Conservation (phyloP, 2,113 vertebrate genomes). For the Sialia sialis region DNA sequence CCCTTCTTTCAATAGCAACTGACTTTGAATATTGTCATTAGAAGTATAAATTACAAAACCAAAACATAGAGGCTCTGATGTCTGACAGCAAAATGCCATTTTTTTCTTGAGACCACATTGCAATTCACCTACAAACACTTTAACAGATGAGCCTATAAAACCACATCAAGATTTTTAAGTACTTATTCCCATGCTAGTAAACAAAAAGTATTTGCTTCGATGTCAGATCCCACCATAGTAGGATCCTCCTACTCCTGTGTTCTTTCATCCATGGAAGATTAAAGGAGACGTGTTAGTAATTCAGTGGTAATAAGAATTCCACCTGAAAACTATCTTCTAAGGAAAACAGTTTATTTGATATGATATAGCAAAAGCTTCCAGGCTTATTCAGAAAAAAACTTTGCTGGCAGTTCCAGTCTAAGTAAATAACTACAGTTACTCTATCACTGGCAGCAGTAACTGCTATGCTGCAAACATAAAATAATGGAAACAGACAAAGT, state of each 20-base stretch:
- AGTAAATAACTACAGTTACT: not conserved
- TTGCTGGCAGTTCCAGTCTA: not conserved
- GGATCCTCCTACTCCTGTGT: not conserved
- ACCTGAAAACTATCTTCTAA: not conserved
- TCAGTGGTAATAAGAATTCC: not conserved
- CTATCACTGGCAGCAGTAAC: not conserved
- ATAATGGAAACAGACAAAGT: not conserved
- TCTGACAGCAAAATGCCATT: not conserved
- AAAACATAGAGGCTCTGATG: not conserved
- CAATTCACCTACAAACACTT: not conserved
- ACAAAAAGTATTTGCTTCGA: not conserved
- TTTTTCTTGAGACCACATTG: fast-evolving
- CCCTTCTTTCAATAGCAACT: not conserved
- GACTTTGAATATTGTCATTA: not conserved
- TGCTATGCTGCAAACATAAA: not conserved
- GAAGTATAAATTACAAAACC: not conserved
- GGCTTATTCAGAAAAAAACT: not conserved
- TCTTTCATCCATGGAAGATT: not conserved
- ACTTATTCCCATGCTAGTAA: not conserved
- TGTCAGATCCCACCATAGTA: not conserved
- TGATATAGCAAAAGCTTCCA: not conserved
- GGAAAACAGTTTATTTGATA: not conserved
- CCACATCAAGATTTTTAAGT: not conserved
- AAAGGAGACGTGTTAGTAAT: not conserved
- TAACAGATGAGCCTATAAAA: not conserved